Evolutionary conservation across 2,888 invertebrate species (phyloP), one percentile per base, ranked within the genome.

Genomic region (Carterocephalus palaemon): DNA sequence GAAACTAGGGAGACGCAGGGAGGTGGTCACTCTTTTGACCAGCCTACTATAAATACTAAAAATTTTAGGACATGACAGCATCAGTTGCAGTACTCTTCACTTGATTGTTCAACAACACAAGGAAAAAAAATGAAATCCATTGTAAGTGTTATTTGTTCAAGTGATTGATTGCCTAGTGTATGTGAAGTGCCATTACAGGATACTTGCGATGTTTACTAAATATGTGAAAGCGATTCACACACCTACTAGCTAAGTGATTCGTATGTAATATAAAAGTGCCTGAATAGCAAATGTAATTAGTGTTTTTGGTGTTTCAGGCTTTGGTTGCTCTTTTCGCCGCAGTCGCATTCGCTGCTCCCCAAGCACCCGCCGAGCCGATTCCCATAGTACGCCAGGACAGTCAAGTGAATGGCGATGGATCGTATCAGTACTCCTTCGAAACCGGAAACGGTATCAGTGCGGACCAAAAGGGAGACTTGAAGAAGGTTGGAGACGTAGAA

Each of bases 371-470:
- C 0, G 81, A 85, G 42, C 80, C 82, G 5, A 74, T 86, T 15
- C 82, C 88, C 0, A 91, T 92, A 45, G 51, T 92, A 4, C 84
- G 88, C 4, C 90, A 91, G 52, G 81, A 88, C 51, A 87, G 86
- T 56, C 88, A 90, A 53, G 72, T 89, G 46, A 87, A 89, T 54
- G 89, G 89, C 0, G 91, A 92, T 46, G 92, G 92, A 19, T 84
- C 89, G 4, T 91, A 91, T 66, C 79, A 80, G 53, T 90, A 80
- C 62, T 82, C 87, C 23, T 92, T 88, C 62, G 90, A 92, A 67
- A 91, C 92, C 29, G 91, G 89, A 26, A 91, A 92, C 59, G 91
- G 91, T 31, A 92, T 92, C 59, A 71, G 75, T 29, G 90, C 87
- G 16, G 85, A 89, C 48, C 90, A 91, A 61, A 86, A 86, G 53